Conservation (phyloP, 1,140 invertebrate genomes). For the Meloidogyne exigua region DNA sequence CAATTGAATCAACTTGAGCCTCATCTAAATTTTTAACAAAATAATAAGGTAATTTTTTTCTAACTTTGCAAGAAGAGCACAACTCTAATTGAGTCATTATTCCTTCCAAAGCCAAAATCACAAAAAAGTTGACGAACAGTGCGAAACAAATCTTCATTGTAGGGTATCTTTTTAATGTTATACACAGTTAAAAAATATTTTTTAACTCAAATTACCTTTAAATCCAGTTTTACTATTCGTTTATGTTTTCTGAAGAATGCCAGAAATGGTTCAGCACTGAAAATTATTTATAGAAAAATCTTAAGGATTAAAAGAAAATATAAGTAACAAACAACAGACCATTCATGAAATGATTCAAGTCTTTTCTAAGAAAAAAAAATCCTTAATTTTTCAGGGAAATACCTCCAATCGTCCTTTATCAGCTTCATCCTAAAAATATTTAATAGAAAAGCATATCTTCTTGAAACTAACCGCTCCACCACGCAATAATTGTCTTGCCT, state of each 20-base stretch:
- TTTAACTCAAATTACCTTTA: conserved; percentile 23
- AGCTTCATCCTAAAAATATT: conserved; percentile 52
- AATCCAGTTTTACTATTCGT: conserved; percentile 47
- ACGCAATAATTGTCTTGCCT: conserved; percentile 19
- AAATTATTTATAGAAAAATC: background rate
- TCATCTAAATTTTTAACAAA: conserved; percentile 41
- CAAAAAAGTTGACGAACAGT: conserved; percentile 50
- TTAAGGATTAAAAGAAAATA: background rate
- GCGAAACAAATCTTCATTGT: conserved; percentile 39
- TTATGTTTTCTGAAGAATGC: conserved; percentile 54
- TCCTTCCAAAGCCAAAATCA: conserved; percentile 55
- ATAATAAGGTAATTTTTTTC: background rate
- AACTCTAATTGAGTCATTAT: conserved; percentile 56
- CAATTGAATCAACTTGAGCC: conserved; percentile 42
- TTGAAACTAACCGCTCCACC: background rate
- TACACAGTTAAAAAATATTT: background rate
- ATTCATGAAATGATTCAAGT: conserved; percentile 47
- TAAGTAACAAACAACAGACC: conserved; percentile 18
- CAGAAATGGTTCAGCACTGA: conserved; percentile 46
- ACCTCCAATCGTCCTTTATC: conserved; percentile 57
- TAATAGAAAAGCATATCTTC: conserved; percentile 7
- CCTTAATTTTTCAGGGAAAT: background rate
- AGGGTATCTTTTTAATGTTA: conserved; percentile 28
- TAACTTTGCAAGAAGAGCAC: conserved; percentile 48
- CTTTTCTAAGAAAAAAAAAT: conserved; percentile 39